Conservation (phyloP, 2,888 invertebrate genomes). For the Mythimna impura region DNA sequence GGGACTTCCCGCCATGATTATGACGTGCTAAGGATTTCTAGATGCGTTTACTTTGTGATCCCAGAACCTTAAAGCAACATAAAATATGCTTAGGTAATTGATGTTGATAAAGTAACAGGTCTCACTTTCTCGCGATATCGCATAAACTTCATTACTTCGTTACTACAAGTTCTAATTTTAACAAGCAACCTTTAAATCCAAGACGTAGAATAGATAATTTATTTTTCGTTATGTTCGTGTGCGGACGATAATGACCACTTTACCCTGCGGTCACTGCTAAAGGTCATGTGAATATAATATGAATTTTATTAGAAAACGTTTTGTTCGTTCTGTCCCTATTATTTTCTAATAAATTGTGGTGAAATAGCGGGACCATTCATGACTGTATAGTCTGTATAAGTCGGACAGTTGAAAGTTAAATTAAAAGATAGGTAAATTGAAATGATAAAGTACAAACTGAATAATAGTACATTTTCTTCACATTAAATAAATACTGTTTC, state of each 20-base stretch:
- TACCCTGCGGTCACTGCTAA: slow-evolving; percentile 13
- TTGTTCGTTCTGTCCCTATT: neutral
- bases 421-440: neutral
- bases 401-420: neutral
- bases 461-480: neutral
- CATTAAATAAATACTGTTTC: neutral
- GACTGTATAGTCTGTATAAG: neutral
- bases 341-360: neutral
- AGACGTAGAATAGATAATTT: slow-evolving; percentile 17
- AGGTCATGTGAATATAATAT: slow-evolving; percentile 23
- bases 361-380: neutral
- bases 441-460: neutral
- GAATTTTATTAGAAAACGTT: slow-evolving; percentile 3
- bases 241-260: slow-evolving; percentile 19
- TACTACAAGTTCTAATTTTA: slow-evolving; percentile 22
- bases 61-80: neutral
- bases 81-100: neutral
- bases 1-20: too few relatives aligned
- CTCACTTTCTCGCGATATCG: too few relatives aligned
- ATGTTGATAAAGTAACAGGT: neutral
- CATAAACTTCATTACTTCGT: too few relatives aligned
- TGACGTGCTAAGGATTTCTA: neutral
- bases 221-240: slow-evolving; percentile 29
- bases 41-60: neutral
- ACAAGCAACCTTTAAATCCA: slow-evolving; percentile 13